Percentiles rank a stretch among this genome's conserved stretches.
Evolutionary conservation across 2,113 vertebrate genomes (phyloP).

Genomic region (Leptosomus discolor): DNA sequence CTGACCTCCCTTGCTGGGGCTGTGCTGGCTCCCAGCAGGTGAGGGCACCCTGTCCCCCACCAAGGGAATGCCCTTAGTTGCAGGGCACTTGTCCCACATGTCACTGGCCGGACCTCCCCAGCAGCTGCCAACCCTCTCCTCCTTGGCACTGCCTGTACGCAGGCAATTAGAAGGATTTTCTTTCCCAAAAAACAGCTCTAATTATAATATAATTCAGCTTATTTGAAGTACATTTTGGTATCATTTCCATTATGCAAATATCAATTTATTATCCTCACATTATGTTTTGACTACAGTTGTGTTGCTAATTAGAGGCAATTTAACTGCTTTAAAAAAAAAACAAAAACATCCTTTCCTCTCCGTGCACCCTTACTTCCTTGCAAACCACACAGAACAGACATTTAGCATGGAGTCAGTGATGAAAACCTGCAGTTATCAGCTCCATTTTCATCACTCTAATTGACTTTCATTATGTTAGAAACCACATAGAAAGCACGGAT

Average conservation of each 20-base stretch:
- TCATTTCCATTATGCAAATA: constrained; percentile 63
- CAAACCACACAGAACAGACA: constrained; percentile 27
- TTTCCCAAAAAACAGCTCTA: constrained; percentile 42
- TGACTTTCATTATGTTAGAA: constrained; percentile 51
- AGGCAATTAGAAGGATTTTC: constrained; percentile 50
- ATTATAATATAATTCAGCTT: constrained; percentile 61
- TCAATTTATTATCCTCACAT: constrained; percentile 64
- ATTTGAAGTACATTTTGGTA: constrained; percentile 57
- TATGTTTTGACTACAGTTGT: constrained; percentile 61
- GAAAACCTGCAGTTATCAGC: constrained; percentile 46
- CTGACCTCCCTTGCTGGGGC: rapidly evolving
- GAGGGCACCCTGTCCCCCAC: neutral
- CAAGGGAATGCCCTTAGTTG: rapidly evolving
- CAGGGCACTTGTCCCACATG: rapidly evolving
- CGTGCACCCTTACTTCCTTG: constrained; percentile 6
- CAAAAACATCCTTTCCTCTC: constrained; percentile 18
- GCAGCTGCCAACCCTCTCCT: constrained; percentile 7
- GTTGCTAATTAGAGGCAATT: constrained; percentile 67
- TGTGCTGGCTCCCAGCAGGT: neutral
- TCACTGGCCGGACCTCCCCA: rapidly evolving
- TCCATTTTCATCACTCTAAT: constrained; percentile 34
- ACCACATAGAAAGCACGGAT: neutral
- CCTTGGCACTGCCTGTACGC: neutral
- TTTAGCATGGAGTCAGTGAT: neutral
- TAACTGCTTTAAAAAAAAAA: constrained; percentile 27